phyloP scores from a whole-genome alignment of 2,888 invertebrate genomes.

The Cloeon dipterum region DNA sequence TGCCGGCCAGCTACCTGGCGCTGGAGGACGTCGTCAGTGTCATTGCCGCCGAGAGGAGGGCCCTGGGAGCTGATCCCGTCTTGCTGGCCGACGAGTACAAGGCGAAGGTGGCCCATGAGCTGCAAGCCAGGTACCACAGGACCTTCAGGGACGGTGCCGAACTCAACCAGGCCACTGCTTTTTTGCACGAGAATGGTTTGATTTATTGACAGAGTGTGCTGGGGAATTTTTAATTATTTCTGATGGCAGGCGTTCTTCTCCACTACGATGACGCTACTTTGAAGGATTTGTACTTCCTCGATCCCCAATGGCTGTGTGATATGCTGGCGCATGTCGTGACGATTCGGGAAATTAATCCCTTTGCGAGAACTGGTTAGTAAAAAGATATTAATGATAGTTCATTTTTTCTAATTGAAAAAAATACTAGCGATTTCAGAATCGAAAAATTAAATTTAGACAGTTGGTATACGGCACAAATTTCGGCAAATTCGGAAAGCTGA shows the following conservation, averaged over 20 bases:
- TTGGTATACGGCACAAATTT: no score
- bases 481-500: no score
- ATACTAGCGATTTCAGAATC: no score
- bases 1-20: conserved; percentile 87
- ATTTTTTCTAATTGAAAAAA: no score
- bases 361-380: conserved; percentile 51
- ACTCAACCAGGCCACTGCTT: conserved; percentile 84
- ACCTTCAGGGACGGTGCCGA: conserved; percentile 75
- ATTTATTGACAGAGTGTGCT: conserved; percentile 4
- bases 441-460: no score
- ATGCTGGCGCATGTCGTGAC: conserved; percentile 93
- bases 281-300: conserved; percentile 85
- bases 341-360: conserved; percentile 90
- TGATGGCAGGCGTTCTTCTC: conserved; percentile 48
- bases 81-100: conserved; percentile 57
- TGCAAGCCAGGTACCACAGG: conserved; percentile 42
- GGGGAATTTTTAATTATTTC: neutral
- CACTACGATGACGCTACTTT: conserved; percentile 88
- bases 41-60: conserved; percentile 50
- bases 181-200: conserved; percentile 86
- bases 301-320: conserved; percentile 98
- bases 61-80: conserved; percentile 53
- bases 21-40: conserved; percentile 78
- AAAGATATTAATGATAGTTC: no score
- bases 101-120: conserved; percentile 24